Evolutionary conservation across 2,113 vertebrate genomes (phyloP).

Genomic region (Pica pica): DNA sequence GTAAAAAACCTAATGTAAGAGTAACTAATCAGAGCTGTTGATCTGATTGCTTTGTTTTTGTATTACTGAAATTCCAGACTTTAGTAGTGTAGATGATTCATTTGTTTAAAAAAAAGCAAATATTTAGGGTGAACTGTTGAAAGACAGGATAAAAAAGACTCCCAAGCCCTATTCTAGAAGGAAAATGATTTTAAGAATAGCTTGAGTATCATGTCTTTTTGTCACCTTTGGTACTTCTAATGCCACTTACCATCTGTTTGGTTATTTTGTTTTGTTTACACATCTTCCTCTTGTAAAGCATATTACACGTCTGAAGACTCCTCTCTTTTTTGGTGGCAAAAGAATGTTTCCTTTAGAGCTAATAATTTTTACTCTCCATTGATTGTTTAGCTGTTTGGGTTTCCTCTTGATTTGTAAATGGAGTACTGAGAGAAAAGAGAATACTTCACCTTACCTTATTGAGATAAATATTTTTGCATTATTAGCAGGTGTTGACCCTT

Average conservation of each 20-base stretch:
- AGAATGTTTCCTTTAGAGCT: neutral
- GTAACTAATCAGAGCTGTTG: neutral
- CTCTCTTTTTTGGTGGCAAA: neutral
- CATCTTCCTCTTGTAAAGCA: neutral
- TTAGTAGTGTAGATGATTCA: fast-evolving
- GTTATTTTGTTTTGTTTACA: neutral
- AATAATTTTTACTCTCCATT: neutral
- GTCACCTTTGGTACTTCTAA: neutral
- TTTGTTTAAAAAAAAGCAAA: neutral
- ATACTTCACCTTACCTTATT: neutral
- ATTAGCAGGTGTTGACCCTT: neutral
- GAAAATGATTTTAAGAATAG: neutral
- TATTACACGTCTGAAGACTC: neutral
- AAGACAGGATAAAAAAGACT: neutral
- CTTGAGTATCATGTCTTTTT: neutral
- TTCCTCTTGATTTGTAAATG: neutral
- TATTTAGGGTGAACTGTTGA: neutral
- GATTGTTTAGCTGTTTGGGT: neutral
- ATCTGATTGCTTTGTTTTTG: neutral
- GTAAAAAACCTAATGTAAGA: neutral
- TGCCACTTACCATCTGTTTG: neutral
- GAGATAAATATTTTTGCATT: neutral
- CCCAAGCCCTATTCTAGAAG: neutral
- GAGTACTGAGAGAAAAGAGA: neutral
- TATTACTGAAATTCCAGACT: neutral